These are phyloP conservation scores for Hirtodrosophila alboralis DNA, from an alignment of 2,888 invertebrate genomes.

Conservation along the genomic window DNA sequence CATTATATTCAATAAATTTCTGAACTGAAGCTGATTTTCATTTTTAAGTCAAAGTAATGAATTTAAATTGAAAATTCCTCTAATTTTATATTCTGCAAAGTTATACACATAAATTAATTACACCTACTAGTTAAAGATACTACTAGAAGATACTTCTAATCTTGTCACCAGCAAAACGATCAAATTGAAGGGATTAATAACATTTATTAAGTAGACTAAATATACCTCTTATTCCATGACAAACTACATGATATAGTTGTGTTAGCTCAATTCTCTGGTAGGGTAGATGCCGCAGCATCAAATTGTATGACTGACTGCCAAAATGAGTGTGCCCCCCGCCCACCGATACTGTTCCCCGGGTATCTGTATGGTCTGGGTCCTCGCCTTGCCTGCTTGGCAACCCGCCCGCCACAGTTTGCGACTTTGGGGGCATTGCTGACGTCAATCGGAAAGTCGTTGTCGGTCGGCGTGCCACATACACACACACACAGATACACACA, in stretches of 20 bases:
- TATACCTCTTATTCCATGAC: too few species aligned
- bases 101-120: too few species aligned
- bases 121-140: too few species aligned
- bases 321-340: constrained; percentile 53
- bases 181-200: too few species aligned
- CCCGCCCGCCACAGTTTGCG: constrained; percentile 66
- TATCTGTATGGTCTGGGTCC: constrained; percentile 19
- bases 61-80: too few species aligned
- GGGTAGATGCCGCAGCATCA: constrained; percentile 58
- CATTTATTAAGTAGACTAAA: too few species aligned
- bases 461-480: constrained; percentile 78
- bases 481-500: constrained; percentile 29
- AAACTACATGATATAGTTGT: constrained; percentile 8
- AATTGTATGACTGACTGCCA: constrained; percentile 77
- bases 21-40: too few species aligned
- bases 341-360: not conserved
- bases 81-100: too few species aligned
- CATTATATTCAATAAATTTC: too few species aligned
- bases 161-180: too few species aligned
- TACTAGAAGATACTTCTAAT: too few species aligned
- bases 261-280: not conserved
- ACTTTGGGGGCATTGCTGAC: constrained; percentile 84
- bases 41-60: too few species aligned
- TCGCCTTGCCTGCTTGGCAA: constrained; percentile 65
- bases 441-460: constrained; percentile 82